Conservation (phyloP, 2,888 invertebrate genomes). For the Tanytarsus gracilentus region DNA sequence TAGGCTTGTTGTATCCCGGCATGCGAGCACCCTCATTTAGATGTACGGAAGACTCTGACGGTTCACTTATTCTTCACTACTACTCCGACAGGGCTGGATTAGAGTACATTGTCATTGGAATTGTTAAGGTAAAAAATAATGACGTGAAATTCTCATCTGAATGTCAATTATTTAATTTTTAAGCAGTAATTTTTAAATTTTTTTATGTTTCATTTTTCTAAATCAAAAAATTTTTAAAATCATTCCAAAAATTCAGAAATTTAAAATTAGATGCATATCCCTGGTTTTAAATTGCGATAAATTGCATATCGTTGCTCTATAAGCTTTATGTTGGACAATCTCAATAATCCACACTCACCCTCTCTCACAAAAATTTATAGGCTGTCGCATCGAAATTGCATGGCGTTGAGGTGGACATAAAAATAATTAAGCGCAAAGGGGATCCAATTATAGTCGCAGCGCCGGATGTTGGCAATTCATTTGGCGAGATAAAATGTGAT, state of each 20-base stretch:
- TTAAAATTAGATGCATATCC: too few species aligned
- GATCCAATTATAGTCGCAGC: conserved; percentile 45
- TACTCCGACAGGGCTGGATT: conserved; percentile 90
- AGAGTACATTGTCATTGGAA: conserved; percentile 93
- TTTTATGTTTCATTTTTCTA: too few species aligned
- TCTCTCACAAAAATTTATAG: conserved; percentile 43
- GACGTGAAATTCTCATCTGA: neutral
- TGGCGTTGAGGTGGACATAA: conserved; percentile 84
- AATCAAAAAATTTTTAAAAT: too few species aligned
- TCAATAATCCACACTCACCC: conserved; percentile 4
- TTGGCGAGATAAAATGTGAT: neutral
- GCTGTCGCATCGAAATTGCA: conserved; percentile 91
- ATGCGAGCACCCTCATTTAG: conserved; percentile 94
- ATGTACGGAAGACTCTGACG: conserved; percentile 86
- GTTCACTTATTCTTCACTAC: conserved; percentile 84
- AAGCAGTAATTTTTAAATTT: too few species aligned
- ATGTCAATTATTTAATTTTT: too few species aligned
- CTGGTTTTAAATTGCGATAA: too few species aligned
- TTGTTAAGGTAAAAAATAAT: conserved; percentile 67
- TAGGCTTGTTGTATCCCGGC: conserved; percentile 88
- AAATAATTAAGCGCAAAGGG: conserved; percentile 77
- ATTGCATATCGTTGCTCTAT: too few species aligned
- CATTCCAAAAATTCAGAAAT: too few species aligned
- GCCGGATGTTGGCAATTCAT: conserved; percentile 4
- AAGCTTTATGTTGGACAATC: too few species aligned